Conservation (phyloP, 2,113 vertebrate genomes). For the Struthidea cinerea region DNA sequence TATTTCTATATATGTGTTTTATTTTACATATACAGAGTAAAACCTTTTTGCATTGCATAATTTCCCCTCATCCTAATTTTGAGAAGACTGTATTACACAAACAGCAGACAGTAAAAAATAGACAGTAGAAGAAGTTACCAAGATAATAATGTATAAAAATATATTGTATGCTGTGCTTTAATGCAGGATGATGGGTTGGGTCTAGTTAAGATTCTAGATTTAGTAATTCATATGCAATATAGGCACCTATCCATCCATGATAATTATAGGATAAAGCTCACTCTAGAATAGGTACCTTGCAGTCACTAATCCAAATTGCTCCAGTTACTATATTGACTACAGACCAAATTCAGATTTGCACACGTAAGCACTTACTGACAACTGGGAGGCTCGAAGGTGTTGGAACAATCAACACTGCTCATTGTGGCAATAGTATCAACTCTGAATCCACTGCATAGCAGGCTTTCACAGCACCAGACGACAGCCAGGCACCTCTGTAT, state of each 20-base stretch:
- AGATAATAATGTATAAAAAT: background rate
- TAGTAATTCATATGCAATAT: background rate
- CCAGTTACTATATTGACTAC: background rate
- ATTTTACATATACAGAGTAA: background rate
- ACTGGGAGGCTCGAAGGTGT: rapidly evolving
- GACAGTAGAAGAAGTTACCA: background rate
- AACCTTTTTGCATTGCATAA: background rate
- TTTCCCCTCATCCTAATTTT: background rate
- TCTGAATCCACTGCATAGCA: background rate
- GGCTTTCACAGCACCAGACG: background rate
- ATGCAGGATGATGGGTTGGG: background rate
- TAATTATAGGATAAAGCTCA: background rate
- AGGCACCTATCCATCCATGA: background rate
- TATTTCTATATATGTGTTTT: background rate
- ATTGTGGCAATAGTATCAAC: background rate
- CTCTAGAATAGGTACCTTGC: background rate
- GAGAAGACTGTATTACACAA: background rate
- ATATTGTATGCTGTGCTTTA: background rate
- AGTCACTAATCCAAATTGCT: background rate
- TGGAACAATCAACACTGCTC: background rate
- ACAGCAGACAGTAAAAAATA: background rate
- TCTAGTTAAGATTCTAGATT: background rate
- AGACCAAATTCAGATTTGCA: background rate
- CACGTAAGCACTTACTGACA: background rate
- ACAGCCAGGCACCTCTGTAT: background rate